phyloP scores from a whole-genome alignment of 2,113 vertebrate species.

The Leptobrachium leishanense region DNA sequence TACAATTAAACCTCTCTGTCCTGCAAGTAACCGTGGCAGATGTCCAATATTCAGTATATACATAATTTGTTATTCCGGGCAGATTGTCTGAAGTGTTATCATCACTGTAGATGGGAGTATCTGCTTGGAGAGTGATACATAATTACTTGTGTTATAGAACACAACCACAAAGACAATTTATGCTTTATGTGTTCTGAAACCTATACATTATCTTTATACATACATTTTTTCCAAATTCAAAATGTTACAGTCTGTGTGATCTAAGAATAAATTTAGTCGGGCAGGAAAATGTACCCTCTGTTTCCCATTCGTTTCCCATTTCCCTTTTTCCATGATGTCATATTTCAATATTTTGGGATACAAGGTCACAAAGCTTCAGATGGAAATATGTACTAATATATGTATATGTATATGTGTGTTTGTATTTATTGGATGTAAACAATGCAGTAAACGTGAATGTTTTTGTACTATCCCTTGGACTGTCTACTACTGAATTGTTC shows the following conservation, averaged over 20 bases:
- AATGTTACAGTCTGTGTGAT: background rate
- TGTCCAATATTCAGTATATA: background rate
- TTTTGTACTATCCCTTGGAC: too few relatives aligned
- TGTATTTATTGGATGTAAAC: background rate
- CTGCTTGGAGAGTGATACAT: background rate
- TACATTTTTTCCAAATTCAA: background rate
- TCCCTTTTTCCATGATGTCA: slow-evolving; percentile 17
- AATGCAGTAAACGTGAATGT: too few relatives aligned
- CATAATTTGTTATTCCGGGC: background rate
- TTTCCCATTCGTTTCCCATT: slow-evolving; percentile 16
- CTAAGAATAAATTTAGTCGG: background rate
- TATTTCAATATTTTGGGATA: background rate
- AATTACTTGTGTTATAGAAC: background rate
- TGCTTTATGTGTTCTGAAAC: background rate
- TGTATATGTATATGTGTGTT: background rate
- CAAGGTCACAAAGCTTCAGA: slow-evolving; percentile 6
- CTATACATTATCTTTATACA: background rate
- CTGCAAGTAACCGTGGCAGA: background rate
- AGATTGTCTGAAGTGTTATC: background rate
- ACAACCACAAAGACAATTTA: background rate
- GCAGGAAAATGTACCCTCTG: background rate
- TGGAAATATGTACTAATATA: background rate
- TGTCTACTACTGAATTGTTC: too few relatives aligned
- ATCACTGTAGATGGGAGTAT: background rate
- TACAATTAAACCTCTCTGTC: background rate